These are phyloP conservation scores for Choloepus hoffmanni DNA, from an alignment of 2,113 vertebrate species.

Conservation along the genomic window DNA sequence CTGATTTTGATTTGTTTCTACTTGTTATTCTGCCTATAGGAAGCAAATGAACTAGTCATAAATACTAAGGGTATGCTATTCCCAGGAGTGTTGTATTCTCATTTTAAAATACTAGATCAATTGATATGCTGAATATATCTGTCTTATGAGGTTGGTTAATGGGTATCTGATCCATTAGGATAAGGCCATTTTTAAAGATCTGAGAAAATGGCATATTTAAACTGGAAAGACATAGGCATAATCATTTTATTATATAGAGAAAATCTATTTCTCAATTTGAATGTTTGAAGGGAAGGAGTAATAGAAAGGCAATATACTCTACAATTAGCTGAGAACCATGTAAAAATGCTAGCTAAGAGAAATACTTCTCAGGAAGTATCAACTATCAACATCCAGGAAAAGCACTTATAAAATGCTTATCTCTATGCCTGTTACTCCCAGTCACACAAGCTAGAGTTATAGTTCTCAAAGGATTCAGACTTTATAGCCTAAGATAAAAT, in stretches of 20 bases:
- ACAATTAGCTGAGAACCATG: neutral
- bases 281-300: neutral
- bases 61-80: neutral
- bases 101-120: neutral
- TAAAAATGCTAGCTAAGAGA: neutral
- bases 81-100: neutral
- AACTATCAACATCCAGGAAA: neutral
- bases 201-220: constrained; percentile 27
- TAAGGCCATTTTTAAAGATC: neutral
- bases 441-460: neutral
- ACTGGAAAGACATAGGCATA: neutral
- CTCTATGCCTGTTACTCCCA: neutral
- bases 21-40: neutral
- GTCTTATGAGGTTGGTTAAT: neutral
- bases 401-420: neutral
- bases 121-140: neutral
- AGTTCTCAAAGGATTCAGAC: constrained; percentile 30
- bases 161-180: neutral
- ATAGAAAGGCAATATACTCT: neutral
- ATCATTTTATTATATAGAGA: neutral
- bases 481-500: constrained; percentile 8
- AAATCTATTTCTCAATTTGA: neutral
- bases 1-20: neutral
- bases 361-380: neutral
- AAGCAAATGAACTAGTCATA: neutral